Conservation (phyloP, 2,797 vertebrate genomes). For the Sorex maritimensis region DNA sequence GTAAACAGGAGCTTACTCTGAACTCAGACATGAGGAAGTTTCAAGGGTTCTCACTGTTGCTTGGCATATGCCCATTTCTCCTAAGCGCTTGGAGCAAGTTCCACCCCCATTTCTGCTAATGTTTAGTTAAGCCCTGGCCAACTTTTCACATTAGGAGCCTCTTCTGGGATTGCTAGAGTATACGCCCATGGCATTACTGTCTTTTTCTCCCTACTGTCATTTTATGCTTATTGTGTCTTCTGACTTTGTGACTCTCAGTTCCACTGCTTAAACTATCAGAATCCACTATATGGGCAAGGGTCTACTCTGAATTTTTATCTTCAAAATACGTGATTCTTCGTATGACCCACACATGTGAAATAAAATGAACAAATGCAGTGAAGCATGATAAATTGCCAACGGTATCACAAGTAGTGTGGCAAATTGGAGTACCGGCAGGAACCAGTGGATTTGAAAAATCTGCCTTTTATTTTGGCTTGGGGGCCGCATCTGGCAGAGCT, state of each 20-base stretch:
- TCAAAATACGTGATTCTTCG: slow-evolving; percentile 27
- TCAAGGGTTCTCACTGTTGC: slow-evolving; percentile 55
- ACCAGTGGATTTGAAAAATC: not conserved
- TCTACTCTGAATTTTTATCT: slow-evolving; percentile 48
- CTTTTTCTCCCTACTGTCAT: not conserved
- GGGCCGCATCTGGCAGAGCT: no score
- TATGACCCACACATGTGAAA: slow-evolving; percentile 33
- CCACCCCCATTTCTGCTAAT: slow-evolving; percentile 49
- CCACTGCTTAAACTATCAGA: slow-evolving; percentile 52
- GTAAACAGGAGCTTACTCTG: slow-evolving; percentile 75
- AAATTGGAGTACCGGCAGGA: not conserved
- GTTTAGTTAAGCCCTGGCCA: not conserved
- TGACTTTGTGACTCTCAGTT: slow-evolving; percentile 29
- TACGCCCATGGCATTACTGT: not conserved
- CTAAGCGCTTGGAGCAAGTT: slow-evolving; percentile 16
- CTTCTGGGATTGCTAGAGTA: slow-evolving; percentile 1
- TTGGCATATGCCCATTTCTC: slow-evolving; percentile 51
- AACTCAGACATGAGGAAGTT: slow-evolving; percentile 81
- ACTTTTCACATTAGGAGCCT: not conserved
- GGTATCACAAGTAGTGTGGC: not conserved
- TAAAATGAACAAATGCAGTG: slow-evolving; percentile 36
- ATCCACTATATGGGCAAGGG: slow-evolving; percentile 15
- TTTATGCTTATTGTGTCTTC: slow-evolving; percentile 33
- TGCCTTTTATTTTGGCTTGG: no score
- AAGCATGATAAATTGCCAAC: slow-evolving; percentile 8